Evolutionary conservation across 2,113 vertebrate species (phyloP).

Genomic region (cattle (Bos taurus)): DNA sequence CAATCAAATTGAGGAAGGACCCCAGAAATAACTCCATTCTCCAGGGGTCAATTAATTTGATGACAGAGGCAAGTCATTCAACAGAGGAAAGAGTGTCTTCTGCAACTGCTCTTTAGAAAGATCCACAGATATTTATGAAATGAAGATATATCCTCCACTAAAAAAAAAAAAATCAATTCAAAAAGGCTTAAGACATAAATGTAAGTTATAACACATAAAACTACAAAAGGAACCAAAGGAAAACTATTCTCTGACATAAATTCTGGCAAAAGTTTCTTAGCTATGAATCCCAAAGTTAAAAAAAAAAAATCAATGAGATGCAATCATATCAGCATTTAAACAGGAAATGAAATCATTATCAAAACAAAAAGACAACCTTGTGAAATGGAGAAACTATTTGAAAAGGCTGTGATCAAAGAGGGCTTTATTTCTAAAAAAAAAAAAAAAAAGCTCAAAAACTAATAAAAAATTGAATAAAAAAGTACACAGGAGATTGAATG

Average conservation of each 20-base stretch:
- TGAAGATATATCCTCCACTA: background rate
- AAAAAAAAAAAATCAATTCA: background rate
- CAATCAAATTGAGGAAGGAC: background rate
- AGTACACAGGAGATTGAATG: background rate
- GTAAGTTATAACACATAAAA: background rate
- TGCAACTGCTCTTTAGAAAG: background rate
- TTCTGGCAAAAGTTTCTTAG: background rate
- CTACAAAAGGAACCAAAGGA: background rate
- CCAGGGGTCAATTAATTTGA: background rate
- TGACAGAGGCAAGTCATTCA: background rate
- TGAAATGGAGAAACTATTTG: background rate
- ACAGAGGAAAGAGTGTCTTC: background rate
- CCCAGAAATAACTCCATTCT: background rate
- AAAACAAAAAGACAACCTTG: background rate
- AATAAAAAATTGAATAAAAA: background rate
- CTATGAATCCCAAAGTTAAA: background rate
- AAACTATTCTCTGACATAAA: background rate
- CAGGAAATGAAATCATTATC: background rate
- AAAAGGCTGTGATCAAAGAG: background rate
- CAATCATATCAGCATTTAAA: background rate
- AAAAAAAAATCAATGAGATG: background rate
- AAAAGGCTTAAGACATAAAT: background rate
- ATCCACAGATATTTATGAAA: background rate
- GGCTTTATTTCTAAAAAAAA: background rate
- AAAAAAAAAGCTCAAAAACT: background rate